Evolutionary conservation across 2,888 invertebrate genomes (phyloP), one percentile per base, ranked within the genome.

Genomic region (Lymantria dispar): DNA sequence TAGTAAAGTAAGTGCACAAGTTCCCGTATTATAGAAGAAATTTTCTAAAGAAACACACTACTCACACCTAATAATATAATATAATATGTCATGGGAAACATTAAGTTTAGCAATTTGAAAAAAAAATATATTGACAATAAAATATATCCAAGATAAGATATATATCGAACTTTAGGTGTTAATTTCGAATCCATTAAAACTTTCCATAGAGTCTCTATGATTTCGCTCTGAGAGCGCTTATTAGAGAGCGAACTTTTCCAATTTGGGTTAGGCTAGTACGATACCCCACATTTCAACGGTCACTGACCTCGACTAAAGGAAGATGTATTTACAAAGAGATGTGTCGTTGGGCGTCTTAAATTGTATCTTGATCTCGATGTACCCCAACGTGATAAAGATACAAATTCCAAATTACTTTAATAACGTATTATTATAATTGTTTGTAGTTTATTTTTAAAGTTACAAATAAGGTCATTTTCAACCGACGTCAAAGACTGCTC

Each of bases 211-310:
- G 56, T 62, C 51, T 60, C 56, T 68, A 65, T 59, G 69, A 60
- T 65, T 67, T 59, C 55, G 44, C 39, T 30, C 37, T 41, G 58
- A 60, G 60, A 56, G 57, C 52, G 50, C 45, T 57, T 56, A 56
- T 56, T 58, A 56, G 52, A 50, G 64, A 48, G 58, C 52, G 68
- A 80, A 80, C 68, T 80, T 80, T 77, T 76, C 76, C 78, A 79
- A 80, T 78, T 78, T 76, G 57, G 63, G 63, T 64, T 66, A 62
- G 60, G 62, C 56, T 61, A 68, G 65, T 63, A 65, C 37, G 13
- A 29, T 41, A 37, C 40, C 15, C 39, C 11, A 12, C 60, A 60
- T 54, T 55, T 53, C 43, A 47, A 49, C 50, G 73, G 66, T 67
- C 65, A 62, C 12, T 60, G 58, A 54, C 55, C 69, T 58, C 49